Evolutionary conservation across 2,797 vertebrate species (phyloP), one percentile per base, ranked within the genome.

Genomic region (Chiroxiphia lanceolata): DNA sequence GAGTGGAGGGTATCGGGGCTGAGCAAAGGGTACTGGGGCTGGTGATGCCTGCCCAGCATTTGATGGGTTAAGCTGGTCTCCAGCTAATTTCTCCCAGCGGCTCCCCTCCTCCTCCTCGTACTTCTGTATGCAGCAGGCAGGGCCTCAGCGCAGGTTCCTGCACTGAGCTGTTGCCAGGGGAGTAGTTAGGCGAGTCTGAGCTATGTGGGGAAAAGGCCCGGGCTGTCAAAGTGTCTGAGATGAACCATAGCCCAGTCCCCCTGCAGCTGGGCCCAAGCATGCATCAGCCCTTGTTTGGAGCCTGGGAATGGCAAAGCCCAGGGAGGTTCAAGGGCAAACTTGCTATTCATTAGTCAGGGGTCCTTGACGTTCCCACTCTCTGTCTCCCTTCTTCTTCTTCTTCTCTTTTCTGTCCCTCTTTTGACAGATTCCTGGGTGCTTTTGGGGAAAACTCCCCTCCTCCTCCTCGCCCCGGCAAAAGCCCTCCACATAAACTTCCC

Each of bases 151-250:
- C 87, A 94, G 97, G 97, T 95, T 97, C 94, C 92, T 75, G 98
- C 92, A 97, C 98, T 97, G 98, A 97, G 97, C 98, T 97, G 99
- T 99, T 99, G 99, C 99, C 98, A 99, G 98, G 99, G 99, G 98
- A 99, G 99, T 98, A 97, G 97, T 97, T 96, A 98, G 98, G 98
- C 97, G 96, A 94, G 96, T 97, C 97, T 96, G 94, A 98, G 98
- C 98, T 98, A 99, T 99, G 99, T 98, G 95, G 98, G 98, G 98
- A 98, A 99, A 99, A 98, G 98, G 98, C 98, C 98, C 70, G 94
- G 98, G 98, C 98, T 99, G 99, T 99, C 99, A 99, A 98, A 98
- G 98, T 98, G 98, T 98, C 98, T 98, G 98, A 98, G 98, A 98
- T 98, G 98, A 98, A 96, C 98, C 98, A 97, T 97, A 97, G 97